Conservation (phyloP, 2,797 vertebrate genomes). For the Mormyrops boulengeri region DNA sequence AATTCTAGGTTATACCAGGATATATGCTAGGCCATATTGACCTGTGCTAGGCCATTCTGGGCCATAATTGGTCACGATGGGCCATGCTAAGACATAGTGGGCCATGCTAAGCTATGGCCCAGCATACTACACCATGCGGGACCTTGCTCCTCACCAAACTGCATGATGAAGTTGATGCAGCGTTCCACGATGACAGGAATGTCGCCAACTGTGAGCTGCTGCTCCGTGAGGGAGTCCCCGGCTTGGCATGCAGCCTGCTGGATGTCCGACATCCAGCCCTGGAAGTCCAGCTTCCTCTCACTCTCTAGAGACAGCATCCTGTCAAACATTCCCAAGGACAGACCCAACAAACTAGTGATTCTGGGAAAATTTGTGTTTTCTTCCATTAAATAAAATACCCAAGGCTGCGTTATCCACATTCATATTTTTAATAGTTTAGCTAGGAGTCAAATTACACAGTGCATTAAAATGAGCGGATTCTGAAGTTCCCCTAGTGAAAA, state of each 20-base stretch:
- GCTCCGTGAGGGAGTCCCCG: slow-evolving; percentile 58
- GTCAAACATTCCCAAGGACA: not conserved
- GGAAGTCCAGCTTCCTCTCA: slow-evolving; percentile 64
- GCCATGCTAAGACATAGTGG: not conserved
- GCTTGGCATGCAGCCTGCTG: slow-evolving; percentile 60
- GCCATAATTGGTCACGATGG: not conserved
- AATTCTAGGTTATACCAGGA: not conserved
- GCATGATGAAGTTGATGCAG: slow-evolving; percentile 68
- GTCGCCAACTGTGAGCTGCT: slow-evolving; percentile 64
- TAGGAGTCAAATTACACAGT: not conserved
- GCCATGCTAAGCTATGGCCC: not conserved
- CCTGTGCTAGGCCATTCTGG: not conserved
- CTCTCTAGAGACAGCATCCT: slow-evolving; percentile 66
- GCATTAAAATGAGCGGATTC: not conserved
- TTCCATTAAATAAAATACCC: not conserved
- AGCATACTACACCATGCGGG: not conserved
- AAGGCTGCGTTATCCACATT: not conserved
- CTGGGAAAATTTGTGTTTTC: not conserved
- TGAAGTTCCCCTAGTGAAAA: not conserved
- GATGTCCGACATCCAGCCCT: slow-evolving; percentile 63
- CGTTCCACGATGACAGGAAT: slow-evolving; percentile 65
- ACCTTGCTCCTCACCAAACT: slow-evolving; percentile 51
- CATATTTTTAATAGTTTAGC: not conserved
- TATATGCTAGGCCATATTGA: not conserved
- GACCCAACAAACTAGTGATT: not conserved